phyloP scores from a whole-genome alignment of 2,888 invertebrate species.

The Conus canariensis region DNA sequence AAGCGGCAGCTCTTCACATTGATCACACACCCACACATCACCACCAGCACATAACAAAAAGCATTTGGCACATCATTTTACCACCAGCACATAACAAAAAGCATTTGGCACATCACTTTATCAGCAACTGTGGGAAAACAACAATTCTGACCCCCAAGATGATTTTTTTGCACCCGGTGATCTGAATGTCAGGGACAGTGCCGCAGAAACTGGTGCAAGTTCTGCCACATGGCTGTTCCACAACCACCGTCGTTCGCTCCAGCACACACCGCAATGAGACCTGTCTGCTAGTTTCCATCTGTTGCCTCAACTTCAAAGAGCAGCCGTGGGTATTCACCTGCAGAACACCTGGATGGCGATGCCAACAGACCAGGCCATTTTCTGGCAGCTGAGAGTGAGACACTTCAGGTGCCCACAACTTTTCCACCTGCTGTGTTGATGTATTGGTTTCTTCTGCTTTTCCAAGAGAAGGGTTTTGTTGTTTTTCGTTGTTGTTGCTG shows the following conservation, averaged over 20 bases:
- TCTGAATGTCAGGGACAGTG: no score
- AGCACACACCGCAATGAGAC: neutral
- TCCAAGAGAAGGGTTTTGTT: neutral
- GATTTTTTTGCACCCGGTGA: no score
- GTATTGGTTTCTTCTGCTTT: slow-evolving; percentile 1
- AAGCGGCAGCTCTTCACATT: no score
- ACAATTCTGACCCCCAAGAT: no score
- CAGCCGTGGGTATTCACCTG: neutral
- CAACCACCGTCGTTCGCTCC: neutral
- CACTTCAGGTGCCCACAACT: neutral
- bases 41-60: no score
- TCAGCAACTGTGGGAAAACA: no score
- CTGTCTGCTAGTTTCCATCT: neutral
- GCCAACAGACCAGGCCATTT: neutral
- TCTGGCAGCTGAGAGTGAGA: neutral
- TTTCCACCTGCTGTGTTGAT: slow-evolving; percentile 22
- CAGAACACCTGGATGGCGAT: slow-evolving; percentile 1
- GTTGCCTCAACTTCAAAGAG: slow-evolving; percentile 11
- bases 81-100: no score
- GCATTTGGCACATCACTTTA: no score
- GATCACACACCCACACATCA: no score
- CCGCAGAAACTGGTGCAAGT: neutral
- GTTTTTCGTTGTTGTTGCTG: no score
- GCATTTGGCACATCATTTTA: no score
- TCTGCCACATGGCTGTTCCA: neutral